Percentiles rank a stretch among this genome's conserved stretches.
These are phyloP conservation scores for Drosophila nr. perissopoda DNA, from an alignment of 2,888 invertebrate genomes.

Conservation along the genomic window DNA sequence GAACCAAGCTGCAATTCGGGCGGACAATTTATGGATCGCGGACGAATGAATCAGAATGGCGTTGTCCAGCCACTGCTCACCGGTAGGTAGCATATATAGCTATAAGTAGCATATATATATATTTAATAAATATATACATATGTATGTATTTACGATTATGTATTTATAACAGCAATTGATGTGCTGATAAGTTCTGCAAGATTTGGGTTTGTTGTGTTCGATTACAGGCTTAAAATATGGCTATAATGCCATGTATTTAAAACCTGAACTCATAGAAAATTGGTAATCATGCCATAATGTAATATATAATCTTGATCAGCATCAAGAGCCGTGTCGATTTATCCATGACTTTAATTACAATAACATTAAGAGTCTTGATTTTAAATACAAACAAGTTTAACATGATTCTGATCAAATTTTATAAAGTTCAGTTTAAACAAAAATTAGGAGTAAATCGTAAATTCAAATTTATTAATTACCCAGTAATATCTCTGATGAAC, in stretches of 20 bases:
- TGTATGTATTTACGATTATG: background rate
- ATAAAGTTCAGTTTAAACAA: background rate
- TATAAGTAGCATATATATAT: slow-evolving; percentile 77
- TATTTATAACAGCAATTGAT: background rate
- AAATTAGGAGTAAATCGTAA: background rate
- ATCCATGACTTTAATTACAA: too few species aligned
- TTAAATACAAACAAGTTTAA: background rate
- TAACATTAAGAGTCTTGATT: background rate
- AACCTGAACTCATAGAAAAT: too few species aligned
- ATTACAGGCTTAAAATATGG: background rate
- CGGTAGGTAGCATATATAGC: slow-evolving; percentile 87
- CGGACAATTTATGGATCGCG: slow-evolving; percentile 83
- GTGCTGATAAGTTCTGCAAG: background rate
- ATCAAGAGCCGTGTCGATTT: too few species aligned
- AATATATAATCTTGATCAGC: too few species aligned
- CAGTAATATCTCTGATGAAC: background rate
- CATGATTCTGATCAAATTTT: background rate
- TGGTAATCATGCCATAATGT: too few species aligned
- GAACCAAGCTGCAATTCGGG: slow-evolving; percentile 79
- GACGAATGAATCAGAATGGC: slow-evolving; percentile 84
- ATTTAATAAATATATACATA: background rate
- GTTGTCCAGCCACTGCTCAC: slow-evolving; percentile 96
- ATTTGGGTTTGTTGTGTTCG: background rate
- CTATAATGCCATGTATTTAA: too few species aligned
- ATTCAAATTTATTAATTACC: background rate